phyloP scores from a whole-genome alignment of 1,140 invertebrate species.

The Rhopalosiphum maidis region DNA sequence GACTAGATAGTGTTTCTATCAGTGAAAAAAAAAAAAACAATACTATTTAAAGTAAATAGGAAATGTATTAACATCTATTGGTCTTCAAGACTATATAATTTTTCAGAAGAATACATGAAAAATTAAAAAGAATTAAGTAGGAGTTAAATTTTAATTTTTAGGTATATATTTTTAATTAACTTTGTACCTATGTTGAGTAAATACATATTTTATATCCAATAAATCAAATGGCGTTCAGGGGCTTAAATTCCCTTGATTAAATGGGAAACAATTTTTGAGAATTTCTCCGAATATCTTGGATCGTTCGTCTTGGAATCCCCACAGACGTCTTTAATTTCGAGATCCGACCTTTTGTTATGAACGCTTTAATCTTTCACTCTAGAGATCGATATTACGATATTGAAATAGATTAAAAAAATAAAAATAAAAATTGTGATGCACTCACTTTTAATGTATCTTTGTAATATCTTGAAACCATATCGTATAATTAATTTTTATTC shows the following conservation, averaged over 20 bases:
- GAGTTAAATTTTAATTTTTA: neutral
- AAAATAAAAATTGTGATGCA: neutral
- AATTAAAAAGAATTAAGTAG: no score
- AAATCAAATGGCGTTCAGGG: neutral
- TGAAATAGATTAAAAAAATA: neutral
- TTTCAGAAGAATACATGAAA: no score
- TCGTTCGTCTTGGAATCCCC: neutral
- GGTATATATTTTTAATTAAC: neutral
- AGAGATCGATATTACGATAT: neutral
- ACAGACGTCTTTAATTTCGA: neutral
- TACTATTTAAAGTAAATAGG: neutral
- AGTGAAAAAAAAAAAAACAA: neutral
- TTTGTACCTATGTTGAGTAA: neutral
- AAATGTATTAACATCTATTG: neutral
- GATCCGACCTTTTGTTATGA: neutral
- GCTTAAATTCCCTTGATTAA: neutral
- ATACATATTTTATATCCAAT: neutral
- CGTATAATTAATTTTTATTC: neutral
- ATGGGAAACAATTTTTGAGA: neutral
- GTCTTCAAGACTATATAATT: no score
- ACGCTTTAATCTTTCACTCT: neutral
- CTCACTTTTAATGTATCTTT: neutral
- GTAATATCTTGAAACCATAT: neutral
- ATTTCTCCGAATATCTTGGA: neutral
- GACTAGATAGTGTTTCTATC: neutral